Base-by-base conservation (phyloP, 1,140 invertebrate species). In the Papilio glaucus region DNA sequence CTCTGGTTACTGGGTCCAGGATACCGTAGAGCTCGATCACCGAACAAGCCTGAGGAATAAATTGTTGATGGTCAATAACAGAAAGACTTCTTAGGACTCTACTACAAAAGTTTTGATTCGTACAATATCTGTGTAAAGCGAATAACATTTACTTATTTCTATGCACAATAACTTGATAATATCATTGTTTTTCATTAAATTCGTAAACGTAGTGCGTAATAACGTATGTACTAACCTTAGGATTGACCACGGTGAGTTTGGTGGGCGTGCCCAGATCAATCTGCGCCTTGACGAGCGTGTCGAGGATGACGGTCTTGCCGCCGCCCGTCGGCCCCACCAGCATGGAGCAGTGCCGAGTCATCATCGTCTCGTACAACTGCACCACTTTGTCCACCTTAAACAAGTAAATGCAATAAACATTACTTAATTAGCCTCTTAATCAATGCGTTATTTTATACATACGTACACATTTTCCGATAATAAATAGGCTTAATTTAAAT, bases 281-380 rank as follows among this genome's bases (percentile, higher is more conserved):
- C 93, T 97, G 97, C n/a, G 97, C 96, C 84, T 96, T 96, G 63
- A 96, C 95, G 29, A 98, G 92, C 5, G 96, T 96, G 84, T 98
- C 95, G 75, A 98, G 95, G 15, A 98, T 95, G 9, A 98, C 96
- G 12, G 96, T 96, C 94, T 99, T 98, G 15, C 98, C 98, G 39
- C 97, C 97, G 57, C 97, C 97, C 24, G 98, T 98, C 21, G 97
- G 97, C 0, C 98, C 98, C 8, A 98, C 96, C 39, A 98, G 83
- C 97, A 98, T 98, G 9, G 96, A 96, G 24, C 97, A 97, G 89
- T 98, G 97, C 49, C 97, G 95, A 1, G 97, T 98, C 96, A 97
- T 97, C 97, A 98, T 98, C 1, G 97, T 98, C 92, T 98, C 97
- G 84, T 98, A 98, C 82, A 98, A 83, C 92, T 98, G 98, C 37